Conservation (phyloP, 2,797 vertebrate species). For the Fistularia commersonii region DNA sequence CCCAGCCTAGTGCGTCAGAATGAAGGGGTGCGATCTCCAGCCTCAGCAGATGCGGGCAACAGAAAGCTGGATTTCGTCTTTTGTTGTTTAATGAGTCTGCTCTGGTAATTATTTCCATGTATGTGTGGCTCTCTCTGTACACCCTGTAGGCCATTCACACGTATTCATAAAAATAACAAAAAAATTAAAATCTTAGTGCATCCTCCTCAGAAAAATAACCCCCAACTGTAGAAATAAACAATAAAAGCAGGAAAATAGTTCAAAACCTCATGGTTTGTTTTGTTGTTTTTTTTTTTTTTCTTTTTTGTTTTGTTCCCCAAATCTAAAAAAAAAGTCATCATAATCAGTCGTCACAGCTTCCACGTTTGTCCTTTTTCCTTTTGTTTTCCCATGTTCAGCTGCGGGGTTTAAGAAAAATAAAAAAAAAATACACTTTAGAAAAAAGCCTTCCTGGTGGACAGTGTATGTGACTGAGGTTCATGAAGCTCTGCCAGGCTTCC, state of each 20-base stretch:
- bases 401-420: conserved; percentile 82
- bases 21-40: conserved; percentile 59
- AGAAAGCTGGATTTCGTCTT: conserved; percentile 45
- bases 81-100: conserved; percentile 24
- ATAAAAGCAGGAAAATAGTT: conserved; percentile 89
- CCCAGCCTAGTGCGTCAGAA: conserved; percentile 63
- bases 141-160: conserved; percentile 70
- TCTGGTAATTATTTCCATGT: conserved; percentile 41
- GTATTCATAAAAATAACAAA: conserved; percentile 76
- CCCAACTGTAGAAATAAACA: conserved; percentile 76
- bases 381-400: conserved; percentile 77
- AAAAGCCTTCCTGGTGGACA: conserved; percentile 89
- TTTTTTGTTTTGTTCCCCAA: conserved; percentile 84
- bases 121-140: conserved; percentile 61
- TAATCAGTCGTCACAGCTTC: conserved; percentile 83
- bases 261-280: conserved; percentile 73
- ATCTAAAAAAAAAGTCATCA: conserved; percentile 82
- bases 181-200: conserved; percentile 99
- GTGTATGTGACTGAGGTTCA: conserved; percentile 96
- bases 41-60: conserved; percentile 49
- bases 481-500: conserved; percentile 83
- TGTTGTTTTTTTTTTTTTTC: no score
- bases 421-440: conserved; percentile 79
- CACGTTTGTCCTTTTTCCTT: conserved; percentile 69
- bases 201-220: conserved; percentile 84